phyloP scores from a whole-genome alignment of 2,797 vertebrate genomes.

The Acipenser oxyrinchus region DNA sequence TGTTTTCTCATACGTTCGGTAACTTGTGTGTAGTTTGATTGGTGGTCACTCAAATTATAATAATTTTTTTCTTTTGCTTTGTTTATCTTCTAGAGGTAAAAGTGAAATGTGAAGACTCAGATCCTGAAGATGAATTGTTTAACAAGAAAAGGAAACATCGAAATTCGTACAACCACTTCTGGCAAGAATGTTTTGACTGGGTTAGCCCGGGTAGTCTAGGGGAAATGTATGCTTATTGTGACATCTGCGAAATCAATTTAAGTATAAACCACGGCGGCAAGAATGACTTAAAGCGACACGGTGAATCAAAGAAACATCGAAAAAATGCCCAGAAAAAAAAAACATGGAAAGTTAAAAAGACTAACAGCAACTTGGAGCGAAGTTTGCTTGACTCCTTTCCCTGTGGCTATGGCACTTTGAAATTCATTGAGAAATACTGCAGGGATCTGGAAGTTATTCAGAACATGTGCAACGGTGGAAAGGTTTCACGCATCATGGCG shows the following conservation, averaged over 20 bases:
- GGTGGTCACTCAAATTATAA: not conserved
- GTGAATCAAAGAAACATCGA: slow-evolving; percentile 38
- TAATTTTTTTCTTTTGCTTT: not conserved
- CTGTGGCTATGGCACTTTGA: slow-evolving; percentile 38
- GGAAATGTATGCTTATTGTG: slow-evolving; percentile 47
- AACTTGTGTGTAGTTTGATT: not conserved
- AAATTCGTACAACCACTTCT: slow-evolving; percentile 24
- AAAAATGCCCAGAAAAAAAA: slow-evolving; percentile 5
- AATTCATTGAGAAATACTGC: slow-evolving; percentile 46
- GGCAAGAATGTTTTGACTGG: slow-evolving; percentile 47
- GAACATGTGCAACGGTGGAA: slow-evolving; percentile 5
- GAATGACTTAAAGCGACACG: slow-evolving; percentile 42
- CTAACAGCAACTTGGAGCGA: not conserved
- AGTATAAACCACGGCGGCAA: slow-evolving; percentile 31
- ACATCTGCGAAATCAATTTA: slow-evolving; percentile 40
- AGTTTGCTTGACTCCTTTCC: slow-evolving; percentile 9
- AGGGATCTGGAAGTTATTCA: not conserved
- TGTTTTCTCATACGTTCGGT: too few species aligned
- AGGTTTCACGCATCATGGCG: slow-evolving; percentile 27
- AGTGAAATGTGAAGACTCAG: slow-evolving; percentile 15
- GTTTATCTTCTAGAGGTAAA: slow-evolving; percentile 21
- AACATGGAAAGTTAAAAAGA: not conserved
- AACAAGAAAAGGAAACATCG: not conserved
- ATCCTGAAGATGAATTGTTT: slow-evolving; percentile 14
- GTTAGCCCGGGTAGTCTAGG: slow-evolving; percentile 39